Conservation (phyloP, 2,113 vertebrate species). For the Furnarius figulus region DNA sequence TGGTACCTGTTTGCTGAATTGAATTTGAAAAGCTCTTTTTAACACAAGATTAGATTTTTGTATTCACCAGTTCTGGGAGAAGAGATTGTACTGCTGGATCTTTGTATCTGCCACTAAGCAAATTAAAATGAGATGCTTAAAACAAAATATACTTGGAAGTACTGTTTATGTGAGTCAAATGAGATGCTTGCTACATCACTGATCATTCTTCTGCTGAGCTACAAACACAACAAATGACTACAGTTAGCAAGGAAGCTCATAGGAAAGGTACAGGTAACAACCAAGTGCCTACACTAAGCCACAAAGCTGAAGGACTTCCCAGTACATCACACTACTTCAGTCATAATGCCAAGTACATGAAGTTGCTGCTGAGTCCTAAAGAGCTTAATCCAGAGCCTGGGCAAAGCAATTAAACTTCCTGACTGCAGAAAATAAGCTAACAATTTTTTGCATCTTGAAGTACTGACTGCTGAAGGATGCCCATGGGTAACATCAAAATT, state of each 20-base stretch:
- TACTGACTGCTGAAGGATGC: not conserved
- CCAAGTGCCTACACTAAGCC: not conserved
- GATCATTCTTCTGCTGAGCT: not conserved
- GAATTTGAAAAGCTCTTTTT: not conserved
- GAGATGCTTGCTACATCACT: not conserved
- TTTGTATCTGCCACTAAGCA: not conserved
- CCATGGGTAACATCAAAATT: not conserved
- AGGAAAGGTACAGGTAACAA: not conserved
- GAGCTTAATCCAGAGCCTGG: not conserved
- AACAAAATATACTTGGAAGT: not conserved
- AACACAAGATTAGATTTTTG: not conserved
- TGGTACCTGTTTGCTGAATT: not conserved
- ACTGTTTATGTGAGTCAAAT: not conserved
- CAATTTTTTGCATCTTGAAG: not conserved
- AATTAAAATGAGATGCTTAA: not conserved
- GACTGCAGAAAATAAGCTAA: not conserved
- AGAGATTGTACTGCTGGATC: not conserved
- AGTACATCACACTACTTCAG: not conserved
- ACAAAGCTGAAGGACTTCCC: not conserved
- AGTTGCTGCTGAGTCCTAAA: not conserved
- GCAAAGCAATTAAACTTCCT: not conserved
- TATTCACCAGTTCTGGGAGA: not conserved
- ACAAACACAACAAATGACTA: not conserved
- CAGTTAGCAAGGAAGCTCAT: not conserved
- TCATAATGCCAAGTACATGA: not conserved